A percentile compares a stretch with the other conserved stretches of the same genome.
Evolutionary conservation across 2,888 invertebrate species (phyloP).

Genomic region (Eulithis testata): DNA sequence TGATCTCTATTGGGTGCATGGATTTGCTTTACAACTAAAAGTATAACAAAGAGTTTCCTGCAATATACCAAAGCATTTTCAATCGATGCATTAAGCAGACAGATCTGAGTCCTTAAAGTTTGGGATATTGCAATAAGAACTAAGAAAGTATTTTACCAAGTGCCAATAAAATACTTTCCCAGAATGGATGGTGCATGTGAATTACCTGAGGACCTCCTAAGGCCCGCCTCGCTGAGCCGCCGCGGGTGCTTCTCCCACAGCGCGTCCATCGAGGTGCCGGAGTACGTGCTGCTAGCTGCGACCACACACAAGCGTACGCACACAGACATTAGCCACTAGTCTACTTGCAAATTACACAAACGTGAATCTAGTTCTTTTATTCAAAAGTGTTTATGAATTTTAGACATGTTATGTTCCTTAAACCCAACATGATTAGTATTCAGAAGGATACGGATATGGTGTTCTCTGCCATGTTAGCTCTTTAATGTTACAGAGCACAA

Average conservation of each 20-base stretch:
- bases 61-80: slow-evolving; percentile 13
- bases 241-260: slow-evolving; percentile 90
- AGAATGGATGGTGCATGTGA: slow-evolving; percentile 44
- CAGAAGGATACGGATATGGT: not conserved
- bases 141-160: slow-evolving; percentile 22
- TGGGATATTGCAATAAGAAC: slow-evolving; percentile 17
- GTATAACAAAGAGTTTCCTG: slow-evolving; percentile 12
- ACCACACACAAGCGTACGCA: slow-evolving; percentile 78
- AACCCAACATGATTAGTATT: not conserved
- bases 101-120: not conserved
- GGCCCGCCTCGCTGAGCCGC: slow-evolving; percentile 90
- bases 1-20: slow-evolving; percentile 51
- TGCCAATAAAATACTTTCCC: slow-evolving; percentile 30
- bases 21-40: slow-evolving; percentile 37
- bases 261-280: slow-evolving; percentile 88
- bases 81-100: not conserved
- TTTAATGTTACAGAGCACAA: slow-evolving; percentile 3
- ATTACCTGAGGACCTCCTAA: slow-evolving; percentile 90
- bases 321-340: slow-evolving; percentile 79
- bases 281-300: slow-evolving; percentile 84
- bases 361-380: slow-evolving; percentile 37
- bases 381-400: not conserved
- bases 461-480: not conserved
- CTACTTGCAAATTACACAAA: slow-evolving; percentile 53
- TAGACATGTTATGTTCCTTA: not conserved